Base-by-base conservation (phyloP, 2,888 invertebrate species). In the Athrips mouffetella region DNA sequence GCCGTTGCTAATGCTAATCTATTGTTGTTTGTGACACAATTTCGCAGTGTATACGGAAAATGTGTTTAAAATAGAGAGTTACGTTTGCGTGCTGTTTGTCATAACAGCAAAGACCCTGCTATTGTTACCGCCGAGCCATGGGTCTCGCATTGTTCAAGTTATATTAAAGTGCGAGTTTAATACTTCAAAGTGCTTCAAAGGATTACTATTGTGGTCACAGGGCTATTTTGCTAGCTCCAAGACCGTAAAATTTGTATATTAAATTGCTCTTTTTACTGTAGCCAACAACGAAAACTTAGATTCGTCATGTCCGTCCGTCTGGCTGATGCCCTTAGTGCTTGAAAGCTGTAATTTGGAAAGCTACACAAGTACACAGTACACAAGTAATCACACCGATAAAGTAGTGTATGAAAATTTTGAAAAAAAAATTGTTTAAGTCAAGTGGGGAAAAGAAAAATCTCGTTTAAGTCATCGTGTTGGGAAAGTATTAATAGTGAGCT, bases 131-230 rank as follows among this genome's bases (percentile, higher is more conserved):
- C 71, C 68, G 75, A 76, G 73, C 73, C 75, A 71, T 69, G 76
- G 77, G 75, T 70, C 73, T 71, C 72, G 76, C 80, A 81, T 84
- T 84, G 83, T 84, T 83, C 80, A 76, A 79, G 67, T 83, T 83
- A 78, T 80, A 83, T 84, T 83, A 80, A 79, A 82, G 73, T 77
- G 72, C 67, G 73, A 78, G 71, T 80, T 82, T 79, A 78, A 79
- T 80, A 80, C 77, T 81, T 80, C 37, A 79, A 78, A 80, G 81
- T n/a, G n/a, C n/a, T n/a, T n/a, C 73, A 79, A 78, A 80, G 81
- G 80, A 77, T 83, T 81, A 78, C 75, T 73, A 70, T 70, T 76
- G 76, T 73, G 77, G 77, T 73, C 76, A 71, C 65, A 65, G 65
- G 64, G 71, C 70, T 69, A 69, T 76, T 69, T 45, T 35, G 70